Evolutionary conservation across 2,797 vertebrate genomes (phyloP).

Genomic region (Kryptolebias ocellatus): DNA sequence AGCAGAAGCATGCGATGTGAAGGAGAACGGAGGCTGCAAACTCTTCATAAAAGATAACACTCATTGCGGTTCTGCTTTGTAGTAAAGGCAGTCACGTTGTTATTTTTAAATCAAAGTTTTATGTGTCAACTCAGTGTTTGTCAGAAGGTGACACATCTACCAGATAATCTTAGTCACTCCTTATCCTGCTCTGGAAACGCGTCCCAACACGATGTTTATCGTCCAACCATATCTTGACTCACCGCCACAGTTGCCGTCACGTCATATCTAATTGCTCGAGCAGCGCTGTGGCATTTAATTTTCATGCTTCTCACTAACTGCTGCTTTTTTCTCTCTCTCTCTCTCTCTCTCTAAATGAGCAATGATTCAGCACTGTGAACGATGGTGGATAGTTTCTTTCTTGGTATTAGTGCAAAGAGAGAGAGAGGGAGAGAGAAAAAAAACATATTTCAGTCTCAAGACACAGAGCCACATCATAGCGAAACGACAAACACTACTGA

Average conservation of each 20-base stretch:
- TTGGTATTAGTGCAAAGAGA: slow-evolving; percentile 30
- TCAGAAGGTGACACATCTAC: slow-evolving; percentile 35
- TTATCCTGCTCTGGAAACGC: slow-evolving; percentile 41
- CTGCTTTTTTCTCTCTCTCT: not conserved
- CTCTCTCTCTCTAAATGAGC: slow-evolving; percentile 20
- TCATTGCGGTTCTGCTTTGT: slow-evolving; percentile 7
- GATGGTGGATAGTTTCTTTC: slow-evolving; percentile 52
- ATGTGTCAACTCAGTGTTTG: slow-evolving; percentile 16
- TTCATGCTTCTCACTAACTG: slow-evolving; percentile 32
- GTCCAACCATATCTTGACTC: slow-evolving; percentile 62
- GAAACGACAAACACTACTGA: slow-evolving; percentile 51
- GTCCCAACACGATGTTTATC: slow-evolving; percentile 46
- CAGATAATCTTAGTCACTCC: slow-evolving; percentile 52
- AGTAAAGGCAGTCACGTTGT: slow-evolving; percentile 11
- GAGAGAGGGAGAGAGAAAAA: slow-evolving; percentile 3
- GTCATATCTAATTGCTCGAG: slow-evolving; percentile 44
- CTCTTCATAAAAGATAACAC: slow-evolving; percentile 5
- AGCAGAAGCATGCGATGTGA: slow-evolving; percentile 1
- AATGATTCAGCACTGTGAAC: slow-evolving; percentile 55
- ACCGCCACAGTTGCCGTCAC: slow-evolving; percentile 47
- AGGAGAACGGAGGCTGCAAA: not conserved
- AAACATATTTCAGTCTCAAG: slow-evolving; percentile 20
- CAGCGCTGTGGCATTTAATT: slow-evolving; percentile 39
- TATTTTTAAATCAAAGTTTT: slow-evolving; percentile 39
- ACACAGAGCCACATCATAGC: slow-evolving; percentile 54